A percentile compares a stretch with the other conserved stretches of the same genome.
These are phyloP conservation scores for Echinarachnius parma DNA, from an alignment of 53 echinoderm and acorn worm genomes.

Conservation along the genomic window DNA sequence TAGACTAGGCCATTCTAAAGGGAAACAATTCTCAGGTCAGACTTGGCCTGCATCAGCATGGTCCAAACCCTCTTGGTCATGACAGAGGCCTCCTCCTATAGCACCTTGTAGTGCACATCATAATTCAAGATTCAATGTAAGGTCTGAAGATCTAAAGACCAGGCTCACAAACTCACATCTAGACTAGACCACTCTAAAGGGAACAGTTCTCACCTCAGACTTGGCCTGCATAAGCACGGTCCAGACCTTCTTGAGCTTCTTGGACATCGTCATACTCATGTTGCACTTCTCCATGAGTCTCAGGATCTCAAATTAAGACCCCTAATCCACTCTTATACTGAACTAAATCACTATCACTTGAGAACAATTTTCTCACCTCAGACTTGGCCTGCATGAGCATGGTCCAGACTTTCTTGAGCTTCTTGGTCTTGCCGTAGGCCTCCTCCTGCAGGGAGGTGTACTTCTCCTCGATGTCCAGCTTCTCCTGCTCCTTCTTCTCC, in stretches of 20 bases:
- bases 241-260: constrained; percentile 93
- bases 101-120: constrained; percentile 65
- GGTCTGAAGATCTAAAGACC: no score
- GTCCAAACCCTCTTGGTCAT: no score
- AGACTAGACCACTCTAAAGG: no score
- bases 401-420: constrained; percentile 98
- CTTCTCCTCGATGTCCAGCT: constrained; percentile 90
- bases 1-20: neutral
- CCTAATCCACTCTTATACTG: no score
- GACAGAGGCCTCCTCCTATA: constrained; percentile 77
- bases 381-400: constrained; percentile 98
- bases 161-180: no score
- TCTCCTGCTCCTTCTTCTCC: constrained; percentile 86
- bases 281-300: no score
- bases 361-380: constrained; percentile 57
- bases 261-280: no score
- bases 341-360: no score
- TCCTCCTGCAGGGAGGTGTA: constrained; percentile 90
- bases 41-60: constrained; percentile 72
- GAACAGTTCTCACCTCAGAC: constrained; percentile 67
- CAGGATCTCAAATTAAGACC: no score
- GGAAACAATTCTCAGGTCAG: neutral
- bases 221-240: constrained; percentile 89
- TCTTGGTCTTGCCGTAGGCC: constrained; percentile 93
- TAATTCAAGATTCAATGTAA: no score